These are phyloP conservation scores for Solenodon paradoxus DNA, from an alignment of 2,113 vertebrate species.

Conservation along the genomic window DNA sequence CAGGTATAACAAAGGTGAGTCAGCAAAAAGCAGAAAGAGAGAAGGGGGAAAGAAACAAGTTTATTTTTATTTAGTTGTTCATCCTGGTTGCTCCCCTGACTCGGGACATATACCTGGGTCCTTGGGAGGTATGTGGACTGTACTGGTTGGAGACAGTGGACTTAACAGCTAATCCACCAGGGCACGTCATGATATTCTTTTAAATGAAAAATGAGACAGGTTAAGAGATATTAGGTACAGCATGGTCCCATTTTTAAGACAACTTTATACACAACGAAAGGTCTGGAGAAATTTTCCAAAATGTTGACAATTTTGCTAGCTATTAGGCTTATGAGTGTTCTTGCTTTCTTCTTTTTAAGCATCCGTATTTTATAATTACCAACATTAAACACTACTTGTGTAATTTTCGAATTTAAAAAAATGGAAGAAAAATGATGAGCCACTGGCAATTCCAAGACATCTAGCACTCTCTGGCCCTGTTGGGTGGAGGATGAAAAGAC, in stretches of 20 bases:
- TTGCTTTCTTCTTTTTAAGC: not conserved
- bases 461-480: not conserved
- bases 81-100: too few relatives aligned
- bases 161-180: too few relatives aligned
- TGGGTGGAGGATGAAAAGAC: not conserved
- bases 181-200: too few relatives aligned
- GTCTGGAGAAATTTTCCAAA: slow-evolving; percentile 30
- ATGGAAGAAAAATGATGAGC: slow-evolving; percentile 20
- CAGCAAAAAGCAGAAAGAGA: too few relatives aligned
- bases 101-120: too few relatives aligned
- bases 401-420: slow-evolving; percentile 15
- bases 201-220: not conserved
- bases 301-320: slow-evolving; percentile 2
- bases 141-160: too few relatives aligned
- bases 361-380: not conserved
- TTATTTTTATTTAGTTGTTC: too few relatives aligned
- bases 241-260: not conserved
- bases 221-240: not conserved
- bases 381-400: not conserved
- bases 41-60: too few relatives aligned
- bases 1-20: too few relatives aligned
- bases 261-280: not conserved
- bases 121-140: too few relatives aligned
- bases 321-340: not conserved
- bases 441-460: not conserved